A percentile compares a stretch with the other conserved stretches of the same genome.
phyloP scores from a whole-genome alignment of 2,797 vertebrate genomes.

The Miichthys miiuy region DNA sequence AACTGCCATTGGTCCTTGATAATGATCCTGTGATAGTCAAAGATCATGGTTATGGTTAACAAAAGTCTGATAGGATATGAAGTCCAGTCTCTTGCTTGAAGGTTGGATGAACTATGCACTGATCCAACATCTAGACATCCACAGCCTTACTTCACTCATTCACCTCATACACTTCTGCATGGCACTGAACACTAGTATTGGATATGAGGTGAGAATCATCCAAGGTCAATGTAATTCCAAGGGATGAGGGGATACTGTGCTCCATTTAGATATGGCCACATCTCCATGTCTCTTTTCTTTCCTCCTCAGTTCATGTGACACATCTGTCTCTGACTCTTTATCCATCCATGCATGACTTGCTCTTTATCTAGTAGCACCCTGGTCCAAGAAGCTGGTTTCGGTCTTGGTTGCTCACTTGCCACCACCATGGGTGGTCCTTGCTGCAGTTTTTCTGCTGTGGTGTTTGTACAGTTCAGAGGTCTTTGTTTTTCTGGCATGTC shows the following conservation, averaged over 20 bases:
- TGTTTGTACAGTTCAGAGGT: constrained; percentile 80
- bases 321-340: constrained; percentile 50
- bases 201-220: neutral
- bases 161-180: neutral
- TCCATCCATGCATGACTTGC: constrained; percentile 53
- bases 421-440: constrained; percentile 80
- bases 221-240: constrained; percentile 13
- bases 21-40: neutral
- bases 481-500: constrained; percentile 81
- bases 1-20: no score
- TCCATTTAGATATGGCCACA: constrained; percentile 16
- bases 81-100: neutral
- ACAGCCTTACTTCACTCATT: neutral
- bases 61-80: constrained; percentile 2
- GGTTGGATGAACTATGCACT: neutral
- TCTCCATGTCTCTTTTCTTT: constrained; percentile 29
- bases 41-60: neutral
- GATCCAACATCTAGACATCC: neutral
- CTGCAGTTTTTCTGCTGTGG: constrained; percentile 67
- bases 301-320: constrained; percentile 17
- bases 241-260: neutral
- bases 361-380: constrained; percentile 64
- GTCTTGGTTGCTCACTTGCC: constrained; percentile 70
- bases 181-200: neutral
- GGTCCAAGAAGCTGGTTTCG: constrained; percentile 65